Conservation (phyloP, 1,140 invertebrate genomes). For the Ips nitidus region DNA sequence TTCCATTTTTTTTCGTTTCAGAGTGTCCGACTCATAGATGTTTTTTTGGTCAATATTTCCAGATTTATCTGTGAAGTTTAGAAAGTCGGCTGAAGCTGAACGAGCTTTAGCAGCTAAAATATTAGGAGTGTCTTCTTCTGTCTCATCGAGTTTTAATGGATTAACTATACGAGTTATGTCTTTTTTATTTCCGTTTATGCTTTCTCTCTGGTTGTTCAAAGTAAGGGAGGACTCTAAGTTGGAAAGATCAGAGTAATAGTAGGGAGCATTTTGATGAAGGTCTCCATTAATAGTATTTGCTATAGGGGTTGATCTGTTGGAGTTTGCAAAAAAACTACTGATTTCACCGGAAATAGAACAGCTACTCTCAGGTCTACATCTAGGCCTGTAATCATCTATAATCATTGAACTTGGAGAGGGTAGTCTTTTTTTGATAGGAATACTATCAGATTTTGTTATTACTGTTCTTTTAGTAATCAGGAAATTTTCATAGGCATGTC, state of each 20-base stretch:
- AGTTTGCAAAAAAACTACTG: slow-evolving; percentile 39
- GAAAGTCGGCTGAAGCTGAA: slow-evolving; percentile 66
- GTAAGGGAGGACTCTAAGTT: slow-evolving; percentile 42
- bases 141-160: slow-evolving; percentile 61
- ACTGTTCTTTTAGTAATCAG: slow-evolving; percentile 31
- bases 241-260: slow-evolving; percentile 83
- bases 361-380: slow-evolving; percentile 40
- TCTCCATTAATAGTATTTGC: slow-evolving; percentile 12
- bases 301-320: slow-evolving; percentile 42
- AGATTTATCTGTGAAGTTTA: slow-evolving; percentile 67
- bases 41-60: slow-evolving; percentile 74
- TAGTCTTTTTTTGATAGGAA: slow-evolving; percentile 19
- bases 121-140: slow-evolving; percentile 51
- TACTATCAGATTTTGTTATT: neutral
- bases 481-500: slow-evolving; percentile 48
- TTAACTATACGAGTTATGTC: slow-evolving; percentile 79
- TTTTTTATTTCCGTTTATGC: slow-evolving; percentile 63
- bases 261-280: slow-evolving; percentile 24
- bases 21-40: slow-evolving; percentile 70
- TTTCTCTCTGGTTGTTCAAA: slow-evolving; percentile 68
- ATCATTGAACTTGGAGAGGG: slow-evolving; percentile 13
- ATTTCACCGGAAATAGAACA: slow-evolving; percentile 45
- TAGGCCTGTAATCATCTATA: slow-evolving; percentile 36
- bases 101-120: slow-evolving; percentile 62
- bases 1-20: slow-evolving; percentile 60